Conservation (phyloP, 2,113 vertebrate species). For the Grus americana region DNA sequence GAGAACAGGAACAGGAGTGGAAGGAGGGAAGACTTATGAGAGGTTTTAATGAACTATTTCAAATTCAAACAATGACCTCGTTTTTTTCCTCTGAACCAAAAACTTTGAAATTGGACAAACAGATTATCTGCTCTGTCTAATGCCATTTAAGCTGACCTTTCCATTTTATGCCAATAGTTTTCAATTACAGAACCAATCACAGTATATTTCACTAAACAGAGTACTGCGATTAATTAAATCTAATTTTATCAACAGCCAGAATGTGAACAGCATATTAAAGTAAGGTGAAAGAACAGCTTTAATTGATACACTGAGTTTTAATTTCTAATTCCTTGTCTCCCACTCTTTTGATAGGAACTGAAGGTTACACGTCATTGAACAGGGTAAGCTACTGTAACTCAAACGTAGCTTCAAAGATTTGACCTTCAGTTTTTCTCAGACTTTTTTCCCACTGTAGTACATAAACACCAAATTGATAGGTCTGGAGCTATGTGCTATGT, state of each 20-base stretch:
- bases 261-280: conserved; percentile 40
- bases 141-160: conserved; percentile 40
- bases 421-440: neutral
- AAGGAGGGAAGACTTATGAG: neutral
- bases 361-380: conserved; percentile 14
- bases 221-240: conserved; percentile 48
- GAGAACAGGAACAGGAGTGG: neutral
- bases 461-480: neutral
- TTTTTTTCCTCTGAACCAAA: neutral
- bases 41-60: neutral
- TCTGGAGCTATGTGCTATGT: neutral
- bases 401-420: neutral
- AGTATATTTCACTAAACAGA: conserved; percentile 30
- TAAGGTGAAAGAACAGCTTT: conserved; percentile 27
- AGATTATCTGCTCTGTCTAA: neutral
- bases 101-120: conserved; percentile 5
- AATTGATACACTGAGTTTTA: conserved; percentile 22
- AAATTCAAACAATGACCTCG: neutral
- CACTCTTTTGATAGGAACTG: neutral
- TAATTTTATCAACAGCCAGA: conserved; percentile 59
- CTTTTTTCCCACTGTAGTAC: neutral
- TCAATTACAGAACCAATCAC: conserved; percentile 50
- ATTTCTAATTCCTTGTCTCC: conserved; percentile 18
- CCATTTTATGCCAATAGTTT: conserved; percentile 38
- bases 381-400: conserved; percentile 4